These are phyloP conservation scores for Pogonognathellus flavescens DNA, from an alignment of 1,140 invertebrate species.

Conservation along the genomic window DNA sequence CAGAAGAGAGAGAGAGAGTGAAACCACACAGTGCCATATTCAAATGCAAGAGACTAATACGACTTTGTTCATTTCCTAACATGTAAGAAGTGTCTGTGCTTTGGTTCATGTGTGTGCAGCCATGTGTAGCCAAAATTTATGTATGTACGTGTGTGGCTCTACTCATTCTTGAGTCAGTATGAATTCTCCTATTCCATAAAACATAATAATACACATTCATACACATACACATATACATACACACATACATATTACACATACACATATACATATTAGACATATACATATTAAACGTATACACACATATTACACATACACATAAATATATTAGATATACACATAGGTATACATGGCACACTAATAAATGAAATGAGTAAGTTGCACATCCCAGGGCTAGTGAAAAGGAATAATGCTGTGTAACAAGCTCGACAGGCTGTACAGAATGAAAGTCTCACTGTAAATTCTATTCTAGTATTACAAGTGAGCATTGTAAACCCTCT, in stretches of 20 bases:
- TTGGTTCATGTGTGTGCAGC: conserved; percentile 27
- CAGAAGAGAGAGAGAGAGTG: neutral
- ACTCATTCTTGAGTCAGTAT: conserved; percentile 21
- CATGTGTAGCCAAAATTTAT: conserved; percentile 44
- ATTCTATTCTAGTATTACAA: neutral
- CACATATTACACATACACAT: no score
- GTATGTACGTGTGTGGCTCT: conserved; percentile 13
- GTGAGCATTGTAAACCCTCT: conserved; percentile 4
- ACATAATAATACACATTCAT: no score
- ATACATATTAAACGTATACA: no score
- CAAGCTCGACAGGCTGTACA: neutral
- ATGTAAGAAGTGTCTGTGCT: conserved; percentile 23
- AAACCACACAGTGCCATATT: neutral
- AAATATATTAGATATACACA: no score
- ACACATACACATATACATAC: no score
- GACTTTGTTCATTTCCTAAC: conserved; percentile 28
- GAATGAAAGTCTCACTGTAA: neutral
- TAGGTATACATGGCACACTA: neutral
- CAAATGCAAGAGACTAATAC: neutral
- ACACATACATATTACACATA: no score
- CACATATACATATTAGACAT: no score
- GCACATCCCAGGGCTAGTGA: neutral
- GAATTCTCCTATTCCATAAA: conserved; percentile 22
- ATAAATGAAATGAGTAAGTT: conserved; percentile 13
- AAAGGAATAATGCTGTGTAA: neutral